phyloP scores from a whole-genome alignment of 1,140 invertebrate genomes.

The Littorina saxatilis region DNA sequence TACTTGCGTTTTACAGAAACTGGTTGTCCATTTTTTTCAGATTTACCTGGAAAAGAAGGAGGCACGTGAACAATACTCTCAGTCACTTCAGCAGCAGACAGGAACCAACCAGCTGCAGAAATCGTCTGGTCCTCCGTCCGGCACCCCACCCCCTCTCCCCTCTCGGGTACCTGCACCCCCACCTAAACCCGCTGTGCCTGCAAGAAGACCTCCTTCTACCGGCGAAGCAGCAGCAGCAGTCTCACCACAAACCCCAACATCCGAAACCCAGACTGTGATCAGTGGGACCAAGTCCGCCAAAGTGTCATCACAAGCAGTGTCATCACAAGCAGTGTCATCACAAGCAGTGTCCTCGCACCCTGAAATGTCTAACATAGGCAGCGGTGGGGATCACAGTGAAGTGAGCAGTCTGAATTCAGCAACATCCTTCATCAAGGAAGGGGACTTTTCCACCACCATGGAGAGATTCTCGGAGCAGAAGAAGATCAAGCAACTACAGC shows the following conservation, averaged over 20 bases:
- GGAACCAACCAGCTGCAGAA: background rate
- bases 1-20: no score
- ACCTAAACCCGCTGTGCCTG: no score
- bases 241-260: no score
- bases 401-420: background rate
- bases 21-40: constrained; percentile 18
- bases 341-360: no score
- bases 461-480: constrained; percentile 46
- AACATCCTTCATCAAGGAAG: background rate
- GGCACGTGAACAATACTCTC: constrained; percentile 35
- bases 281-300: no score
- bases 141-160: background rate
- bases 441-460: constrained; percentile 47
- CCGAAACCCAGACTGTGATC: no score
- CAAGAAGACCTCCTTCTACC: background rate
- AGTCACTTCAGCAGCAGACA: background rate
- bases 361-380: no score
- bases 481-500: constrained; percentile 44
- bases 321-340: no score
- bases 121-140: background rate
- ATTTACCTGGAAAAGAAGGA: constrained; percentile 49
- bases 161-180: background rate
- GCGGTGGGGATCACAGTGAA: background rate
- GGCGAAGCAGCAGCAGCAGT: no score
- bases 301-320: no score